These are phyloP conservation scores for Harpagifer antarcticus DNA, from an alignment of 2,797 vertebrate genomes.

Conservation along the genomic window DNA sequence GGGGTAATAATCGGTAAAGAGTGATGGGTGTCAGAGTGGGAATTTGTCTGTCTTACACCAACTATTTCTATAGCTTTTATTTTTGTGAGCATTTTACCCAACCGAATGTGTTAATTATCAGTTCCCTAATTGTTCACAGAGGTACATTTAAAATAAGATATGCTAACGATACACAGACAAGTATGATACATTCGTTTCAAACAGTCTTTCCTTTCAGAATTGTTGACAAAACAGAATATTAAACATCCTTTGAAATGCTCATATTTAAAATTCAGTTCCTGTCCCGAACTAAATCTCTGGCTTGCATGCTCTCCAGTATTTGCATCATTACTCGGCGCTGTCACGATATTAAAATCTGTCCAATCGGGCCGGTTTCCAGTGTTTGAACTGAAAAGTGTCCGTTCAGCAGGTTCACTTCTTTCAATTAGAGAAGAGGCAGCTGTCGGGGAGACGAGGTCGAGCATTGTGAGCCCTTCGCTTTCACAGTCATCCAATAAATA, in stretches of 20 bases:
- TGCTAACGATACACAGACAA: not conserved
- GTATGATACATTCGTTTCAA: no score
- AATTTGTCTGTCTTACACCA: not conserved
- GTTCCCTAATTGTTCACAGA: no score
- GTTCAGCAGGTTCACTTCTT: slow-evolving; percentile 59
- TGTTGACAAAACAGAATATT: not conserved
- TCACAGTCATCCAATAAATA: slow-evolving; percentile 33
- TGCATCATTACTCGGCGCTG: slow-evolving; percentile 13
- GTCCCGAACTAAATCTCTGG: not conserved
- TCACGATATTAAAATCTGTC: slow-evolving; percentile 28
- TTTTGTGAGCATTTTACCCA: not conserved
- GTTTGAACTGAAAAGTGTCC: slow-evolving; percentile 45
- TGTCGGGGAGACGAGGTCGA: slow-evolving; percentile 2
- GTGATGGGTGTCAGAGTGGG: not conserved
- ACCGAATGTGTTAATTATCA: not conserved
- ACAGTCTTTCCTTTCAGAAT: not conserved
- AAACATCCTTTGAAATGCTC: not conserved
- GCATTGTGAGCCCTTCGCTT: slow-evolving; percentile 5
- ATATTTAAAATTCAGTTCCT: not conserved
- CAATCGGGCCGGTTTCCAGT: slow-evolving; percentile 43
- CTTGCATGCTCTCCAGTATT: slow-evolving; percentile 8
- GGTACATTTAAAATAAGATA: no score
- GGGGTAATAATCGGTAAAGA: no score
- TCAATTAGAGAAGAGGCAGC: slow-evolving; percentile 52
- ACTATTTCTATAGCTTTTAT: not conserved